Evolutionary conservation across 2,113 vertebrate genomes (phyloP), one percentile per base, ranked within the genome.

Genomic region (Rhinopomastus cyanomelas): DNA sequence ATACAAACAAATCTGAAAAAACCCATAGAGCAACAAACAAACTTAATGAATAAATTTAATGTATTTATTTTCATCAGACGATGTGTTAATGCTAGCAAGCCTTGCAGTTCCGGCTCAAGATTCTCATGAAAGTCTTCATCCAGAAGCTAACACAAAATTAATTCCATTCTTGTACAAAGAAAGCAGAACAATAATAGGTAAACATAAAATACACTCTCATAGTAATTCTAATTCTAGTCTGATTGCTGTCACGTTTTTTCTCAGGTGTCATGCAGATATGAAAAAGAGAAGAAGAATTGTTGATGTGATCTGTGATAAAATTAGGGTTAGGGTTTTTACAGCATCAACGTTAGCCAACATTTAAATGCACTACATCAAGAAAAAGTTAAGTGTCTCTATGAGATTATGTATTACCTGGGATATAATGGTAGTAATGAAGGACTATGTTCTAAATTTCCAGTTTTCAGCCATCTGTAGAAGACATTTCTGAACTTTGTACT

Each of bases 311-410:
- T 75, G n/a, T 57, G 34, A 82, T 57, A 82, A 84, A 81, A 77
- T 72, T 83, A n/a, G n/a, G n/a, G n/a, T n/a, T n/a, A n/a, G n/a
- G n/a, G 14, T 57, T 83, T 53, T 82, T 18, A 66, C 16, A 67
- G 17, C 27, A 59, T 46, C 82, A 71, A 49, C 21, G 59, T 72
- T 75, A 93, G 73, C 56, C 81, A 88, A 34, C 67, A 61, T 91
- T 91, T 86, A 81, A 93, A 84, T 74, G 53, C 49, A 49, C 75
- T 93, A 75, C 48, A 79, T 62, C 46, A 66, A 53, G 49, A 84
- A 87, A 68, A 80, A 51, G 2, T 76, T 77, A 32, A 30, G 78
- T 18, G 12, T 59, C 29, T 68, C 13, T 37, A n/a, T 36, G 51
- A 86, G 19, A 83, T 74, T 83, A 73, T 39, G 26, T 32, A 19